Base-by-base conservation (phyloP, 92 coral and sea anemone genomes). In the Siderastrea radians region DNA sequence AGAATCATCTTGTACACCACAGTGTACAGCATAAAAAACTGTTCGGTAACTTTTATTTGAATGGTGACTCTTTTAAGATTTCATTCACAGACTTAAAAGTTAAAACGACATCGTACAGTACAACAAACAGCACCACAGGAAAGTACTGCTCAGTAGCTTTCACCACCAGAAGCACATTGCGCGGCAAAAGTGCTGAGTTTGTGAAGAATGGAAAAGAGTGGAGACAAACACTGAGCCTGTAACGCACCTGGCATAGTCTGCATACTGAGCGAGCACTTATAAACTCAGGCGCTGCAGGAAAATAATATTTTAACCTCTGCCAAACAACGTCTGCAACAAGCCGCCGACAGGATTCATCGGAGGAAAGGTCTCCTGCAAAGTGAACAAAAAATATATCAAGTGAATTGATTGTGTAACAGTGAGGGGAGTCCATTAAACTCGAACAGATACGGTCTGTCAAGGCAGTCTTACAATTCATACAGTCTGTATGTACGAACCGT, bases 241-340 rank as follows among this genome's bases (percentile, higher is more conserved):
- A 26, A 4, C 54, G 77, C 93, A 93, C 98, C 95, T 83, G 88
- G 53, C 99, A 98, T 49, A 84, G 54, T 60, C 83, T 83, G 77
- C 99, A 98, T 14, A 90, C 85, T 6, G 94, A 79, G 50, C 93
- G 91, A 26, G 78, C 57, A 58, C 75, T 88, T 14, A 81, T 63
- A 71, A 95, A 98, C 79, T 95, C 96, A 12, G 84, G 88, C 1
- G 97, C 94, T 4, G 83, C 72, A 4, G 92, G 91, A 74, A 98
- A 98, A 65, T 98, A 98, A 49, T 88, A 93, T n/a, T 87, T 76
- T 38, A 98, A 84, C 54, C 97, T 88, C 86, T 84, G 87, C 99
- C 99, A 98, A 61, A 96, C 89, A 2, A 55, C 87, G 44, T 89
- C 92, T 43, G 98, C 89, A 16, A 98, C 94, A 52, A 94, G 96